Evolutionary conservation across 2,113 vertebrate species (phyloP).

Genomic region (Scomber scombrus): DNA sequence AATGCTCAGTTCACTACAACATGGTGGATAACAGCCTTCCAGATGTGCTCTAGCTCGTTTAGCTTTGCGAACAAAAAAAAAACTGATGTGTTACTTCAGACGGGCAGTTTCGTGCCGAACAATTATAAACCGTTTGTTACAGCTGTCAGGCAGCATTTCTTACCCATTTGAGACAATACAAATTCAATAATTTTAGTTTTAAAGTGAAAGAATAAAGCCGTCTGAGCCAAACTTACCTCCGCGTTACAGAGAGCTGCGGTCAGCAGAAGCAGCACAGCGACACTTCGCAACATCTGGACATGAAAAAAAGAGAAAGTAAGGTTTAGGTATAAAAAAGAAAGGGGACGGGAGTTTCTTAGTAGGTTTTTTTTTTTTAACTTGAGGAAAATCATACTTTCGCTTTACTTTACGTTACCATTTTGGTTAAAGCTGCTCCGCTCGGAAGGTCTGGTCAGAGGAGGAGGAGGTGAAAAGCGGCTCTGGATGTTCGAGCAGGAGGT

Average conservation of each 20-base stretch:
- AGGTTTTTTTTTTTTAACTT: slow-evolving; percentile 28
- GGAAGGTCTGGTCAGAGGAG: neutral
- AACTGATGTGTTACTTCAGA: neutral
- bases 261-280: slow-evolving; percentile 77
- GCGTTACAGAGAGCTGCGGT: slow-evolving; percentile 70
- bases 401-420: slow-evolving; percentile 70
- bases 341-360: neutral
- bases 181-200: neutral
- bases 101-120: neutral
- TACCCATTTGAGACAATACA: neutral
- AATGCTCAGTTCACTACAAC: slow-evolving; percentile 6
- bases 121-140: neutral
- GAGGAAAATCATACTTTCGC: neutral
- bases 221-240: slow-evolving; percentile 77
- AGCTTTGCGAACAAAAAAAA: slow-evolving; percentile 4
- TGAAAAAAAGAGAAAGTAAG: slow-evolving; percentile 37
- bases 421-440: slow-evolving; percentile 33
- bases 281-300: slow-evolving; percentile 83
- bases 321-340: slow-evolving; percentile 12
- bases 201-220: neutral
- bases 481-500: slow-evolving; percentile 57
- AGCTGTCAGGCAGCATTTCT: neutral
- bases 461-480: slow-evolving; percentile 37
- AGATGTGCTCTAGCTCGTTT: slow-evolving; percentile 48
- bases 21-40: slow-evolving; percentile 12